Percentiles rank a stretch among this genome's conserved stretches.
These are phyloP conservation scores for Parnassius orleans DNA, from an alignment of 2,888 invertebrate species.

Conservation along the genomic window DNA sequence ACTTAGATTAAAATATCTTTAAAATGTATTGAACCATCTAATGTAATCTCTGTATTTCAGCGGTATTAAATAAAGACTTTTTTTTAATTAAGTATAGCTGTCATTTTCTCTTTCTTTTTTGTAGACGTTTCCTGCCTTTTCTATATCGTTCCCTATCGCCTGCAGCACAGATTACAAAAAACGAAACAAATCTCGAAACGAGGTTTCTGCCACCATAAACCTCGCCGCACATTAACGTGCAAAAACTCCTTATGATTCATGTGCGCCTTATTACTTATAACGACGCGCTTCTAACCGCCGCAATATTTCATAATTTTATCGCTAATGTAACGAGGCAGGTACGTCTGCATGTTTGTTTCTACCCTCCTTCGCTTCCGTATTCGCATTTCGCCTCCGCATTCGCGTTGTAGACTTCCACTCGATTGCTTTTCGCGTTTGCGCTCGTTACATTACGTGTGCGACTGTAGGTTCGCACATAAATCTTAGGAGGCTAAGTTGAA, in stretches of 20 bases:
- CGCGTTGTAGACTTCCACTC: slow-evolving; percentile 42
- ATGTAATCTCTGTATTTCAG: too few species aligned
- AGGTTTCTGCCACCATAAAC: slow-evolving; percentile 28
- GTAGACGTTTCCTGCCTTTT: not conserved
- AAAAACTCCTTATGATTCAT: slow-evolving; percentile 42
- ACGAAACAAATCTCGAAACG: slow-evolving; percentile 13
- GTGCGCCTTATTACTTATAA: slow-evolving; percentile 30
- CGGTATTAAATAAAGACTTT: not conserved
- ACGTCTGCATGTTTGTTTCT: slow-evolving; percentile 44
- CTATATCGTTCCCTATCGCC: not conserved
- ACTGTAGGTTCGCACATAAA: slow-evolving; percentile 23
- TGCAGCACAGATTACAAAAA: slow-evolving; percentile 13
- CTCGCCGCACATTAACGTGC: slow-evolving; percentile 36
- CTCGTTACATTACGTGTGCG: slow-evolving; percentile 24
- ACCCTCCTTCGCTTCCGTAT: slow-evolving; percentile 44
- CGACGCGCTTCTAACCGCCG: slow-evolving; percentile 33
- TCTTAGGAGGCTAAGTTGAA: slow-evolving; percentile 4
- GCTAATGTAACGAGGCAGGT: slow-evolving; percentile 62
- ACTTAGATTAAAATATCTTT: too few species aligned
- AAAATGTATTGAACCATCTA: too few species aligned
- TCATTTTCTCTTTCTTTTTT: not conserved
- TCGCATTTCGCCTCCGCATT: slow-evolving; percentile 36
- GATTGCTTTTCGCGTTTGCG: slow-evolving; percentile 40
- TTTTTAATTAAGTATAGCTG: not conserved
- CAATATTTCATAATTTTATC: slow-evolving; percentile 72